phyloP scores from a whole-genome alignment of 2,113 vertebrate genomes.

The Leptobrachium ailaonicum region DNA sequence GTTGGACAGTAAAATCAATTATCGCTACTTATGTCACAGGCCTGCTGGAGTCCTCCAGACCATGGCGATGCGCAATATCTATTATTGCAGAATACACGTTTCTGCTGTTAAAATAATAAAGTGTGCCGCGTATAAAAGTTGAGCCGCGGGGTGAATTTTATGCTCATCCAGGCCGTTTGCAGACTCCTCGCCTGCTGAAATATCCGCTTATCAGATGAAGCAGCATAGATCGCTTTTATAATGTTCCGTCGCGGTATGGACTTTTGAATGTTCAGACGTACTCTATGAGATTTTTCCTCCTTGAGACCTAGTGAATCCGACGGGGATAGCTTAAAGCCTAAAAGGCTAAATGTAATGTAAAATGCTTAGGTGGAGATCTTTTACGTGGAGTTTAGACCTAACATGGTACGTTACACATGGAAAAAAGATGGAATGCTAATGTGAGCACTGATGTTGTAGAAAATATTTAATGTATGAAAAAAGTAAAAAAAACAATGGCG shows the following conservation, averaged over 20 bases:
- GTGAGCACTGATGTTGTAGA: no score
- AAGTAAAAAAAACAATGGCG: no score
- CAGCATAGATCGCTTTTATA: constrained; percentile 23
- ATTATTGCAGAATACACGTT: constrained; percentile 30
- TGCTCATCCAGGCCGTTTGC: constrained; percentile 37
- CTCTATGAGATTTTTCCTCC: not conserved
- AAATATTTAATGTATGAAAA: no score
- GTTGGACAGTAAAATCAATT: constrained; percentile 50
- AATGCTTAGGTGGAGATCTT: constrained; percentile 32
- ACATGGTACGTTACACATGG: constrained; percentile 39
- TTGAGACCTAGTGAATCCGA: constrained; percentile 38
- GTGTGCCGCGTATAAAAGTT: constrained; percentile 42
- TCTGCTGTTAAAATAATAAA: constrained; percentile 48
- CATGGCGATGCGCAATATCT: constrained; percentile 38
- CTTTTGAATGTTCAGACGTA: constrained; percentile 2
- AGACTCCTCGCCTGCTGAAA: constrained; percentile 36
- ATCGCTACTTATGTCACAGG: constrained; percentile 46
- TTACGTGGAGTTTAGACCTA: constrained; percentile 21
- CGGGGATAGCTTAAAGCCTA: constrained; percentile 34
- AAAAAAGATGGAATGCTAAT: constrained; percentile 3
- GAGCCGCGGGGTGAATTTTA: constrained; percentile 46
- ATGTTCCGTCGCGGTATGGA: constrained; percentile 2
- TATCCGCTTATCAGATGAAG: constrained; percentile 29
- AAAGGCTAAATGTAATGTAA: constrained; percentile 42
- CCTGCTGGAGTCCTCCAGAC: constrained; percentile 38